Conservation (phyloP, 2,888 invertebrate genomes). For the Diaprepes abbreviatus region DNA sequence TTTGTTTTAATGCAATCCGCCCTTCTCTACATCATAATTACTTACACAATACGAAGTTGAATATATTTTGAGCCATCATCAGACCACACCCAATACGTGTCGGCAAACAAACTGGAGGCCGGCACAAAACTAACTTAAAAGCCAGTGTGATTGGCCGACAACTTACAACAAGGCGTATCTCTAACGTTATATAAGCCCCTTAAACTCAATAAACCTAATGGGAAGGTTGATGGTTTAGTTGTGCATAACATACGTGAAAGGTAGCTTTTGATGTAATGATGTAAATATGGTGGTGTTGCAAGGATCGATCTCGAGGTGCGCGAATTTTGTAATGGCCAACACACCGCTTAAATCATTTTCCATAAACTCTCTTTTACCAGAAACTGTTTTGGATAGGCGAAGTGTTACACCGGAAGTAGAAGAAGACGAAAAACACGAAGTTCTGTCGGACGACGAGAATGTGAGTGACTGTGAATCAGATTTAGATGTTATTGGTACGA, state of each 20-base stretch:
- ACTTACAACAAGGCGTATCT: conserved; percentile 53
- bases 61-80: conserved; percentile 45
- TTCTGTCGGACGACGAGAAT: conserved; percentile 19
- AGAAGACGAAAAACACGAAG: conserved; percentile 36
- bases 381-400: conserved; percentile 59
- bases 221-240: conserved; percentile 51
- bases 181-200: conserved; percentile 53
- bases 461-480: conserved; percentile 79
- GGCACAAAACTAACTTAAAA: conserved; percentile 37
- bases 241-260: conserved; percentile 51
- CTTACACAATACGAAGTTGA: conserved; percentile 52
- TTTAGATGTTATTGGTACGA: conserved; percentile 84
- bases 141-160: conserved; percentile 44
- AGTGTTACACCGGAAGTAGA: conserved; percentile 33
- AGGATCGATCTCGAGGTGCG: conserved; percentile 49
- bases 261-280: conserved; percentile 49
- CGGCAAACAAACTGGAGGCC: conserved; percentile 56
- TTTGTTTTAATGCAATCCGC: conserved; percentile 43
- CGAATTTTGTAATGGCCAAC: conserved; percentile 69
- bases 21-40: conserved; percentile 51
- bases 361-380: conserved; percentile 80
- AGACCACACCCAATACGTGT: conserved; percentile 56
- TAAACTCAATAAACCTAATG: conserved; percentile 53
- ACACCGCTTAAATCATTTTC: conserved; percentile 81
- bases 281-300: conserved; percentile 57